These are phyloP conservation scores for Pelodytes ibericus DNA, from an alignment of 2,797 vertebrate genomes.

Conservation along the genomic window DNA sequence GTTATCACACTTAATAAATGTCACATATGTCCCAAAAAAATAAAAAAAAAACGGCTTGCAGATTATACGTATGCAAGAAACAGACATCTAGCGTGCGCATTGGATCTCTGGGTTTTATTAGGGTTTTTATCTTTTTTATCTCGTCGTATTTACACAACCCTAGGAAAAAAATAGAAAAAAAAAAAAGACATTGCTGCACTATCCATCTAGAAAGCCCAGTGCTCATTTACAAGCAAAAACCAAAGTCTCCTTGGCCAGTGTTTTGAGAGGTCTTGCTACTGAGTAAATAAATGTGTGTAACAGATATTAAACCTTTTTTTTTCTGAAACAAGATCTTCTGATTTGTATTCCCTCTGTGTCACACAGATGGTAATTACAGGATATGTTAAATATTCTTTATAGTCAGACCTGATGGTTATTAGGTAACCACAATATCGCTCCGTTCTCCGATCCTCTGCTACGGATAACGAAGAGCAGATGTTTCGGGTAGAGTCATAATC, in stretches of 20 bases:
- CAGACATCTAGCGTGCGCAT: not conserved
- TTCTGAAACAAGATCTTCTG: slow-evolving; percentile 78
- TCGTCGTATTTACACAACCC: slow-evolving; percentile 34
- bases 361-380: slow-evolving; percentile 84
- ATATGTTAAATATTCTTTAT: slow-evolving; percentile 83
- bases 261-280: slow-evolving; percentile 64
- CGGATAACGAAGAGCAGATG: slow-evolving; percentile 89
- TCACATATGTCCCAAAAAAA: not conserved
- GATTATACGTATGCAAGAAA: not conserved
- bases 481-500: slow-evolving; percentile 84
- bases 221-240: slow-evolving; percentile 59
- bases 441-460: slow-evolving; percentile 70
- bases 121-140: slow-evolving; percentile 4
- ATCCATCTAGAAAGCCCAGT: slow-evolving; percentile 63
- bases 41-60: no score
- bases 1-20: slow-evolving; percentile 8
- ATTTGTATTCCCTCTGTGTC: slow-evolving; percentile 68
- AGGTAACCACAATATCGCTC: slow-evolving; percentile 74
- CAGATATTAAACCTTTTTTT: slow-evolving; percentile 72
- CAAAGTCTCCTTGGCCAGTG: slow-evolving; percentile 35
- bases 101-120: not conserved
- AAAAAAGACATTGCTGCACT: not conserved
- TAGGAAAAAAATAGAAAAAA: slow-evolving; percentile 58
- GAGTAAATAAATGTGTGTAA: slow-evolving; percentile 73
- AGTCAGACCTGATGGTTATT: slow-evolving; percentile 74